Conservation (phyloP, 64 coral and sea anemone genomes). For the Catalaphyllia jardinei region DNA sequence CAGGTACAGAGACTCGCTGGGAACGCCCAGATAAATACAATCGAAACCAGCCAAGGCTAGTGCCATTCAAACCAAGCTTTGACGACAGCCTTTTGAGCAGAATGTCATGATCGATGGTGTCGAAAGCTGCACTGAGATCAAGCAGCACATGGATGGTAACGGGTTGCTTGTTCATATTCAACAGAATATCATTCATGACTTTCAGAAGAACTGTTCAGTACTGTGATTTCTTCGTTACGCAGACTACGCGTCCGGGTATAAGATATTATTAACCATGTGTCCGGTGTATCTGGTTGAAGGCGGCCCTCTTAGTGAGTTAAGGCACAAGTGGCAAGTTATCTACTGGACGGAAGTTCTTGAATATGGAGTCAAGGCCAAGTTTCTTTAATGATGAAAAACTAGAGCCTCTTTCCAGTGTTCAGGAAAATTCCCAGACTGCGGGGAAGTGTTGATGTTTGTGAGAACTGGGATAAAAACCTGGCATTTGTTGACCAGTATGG, state of each 20-base stretch:
- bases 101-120: slow-evolving; percentile 15
- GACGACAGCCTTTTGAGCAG: background rate
- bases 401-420: background rate
- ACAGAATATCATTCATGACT: background rate
- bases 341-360: slow-evolving; percentile 2
- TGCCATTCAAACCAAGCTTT: slow-evolving; percentile 34
- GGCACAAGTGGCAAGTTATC: background rate
- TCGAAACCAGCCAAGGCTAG: slow-evolving; percentile 22
- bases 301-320: too few species aligned
- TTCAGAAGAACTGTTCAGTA: background rate
- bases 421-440: background rate
- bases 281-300: too few species aligned
- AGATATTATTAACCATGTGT: background rate
- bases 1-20: slow-evolving; percentile 30
- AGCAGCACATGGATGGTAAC: background rate
- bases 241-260: background rate
- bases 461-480: slow-evolving; percentile 6
- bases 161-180: slow-evolving; percentile 3
- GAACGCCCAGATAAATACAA: slow-evolving; percentile 20
- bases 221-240: background rate
- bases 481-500: slow-evolving; percentile 11
- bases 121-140: background rate
- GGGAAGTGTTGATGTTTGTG: background rate
- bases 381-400: slow-evolving; percentile 7
- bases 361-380: background rate